Conservation (phyloP, 2,797 vertebrate species). For the Valencia hispanica region DNA sequence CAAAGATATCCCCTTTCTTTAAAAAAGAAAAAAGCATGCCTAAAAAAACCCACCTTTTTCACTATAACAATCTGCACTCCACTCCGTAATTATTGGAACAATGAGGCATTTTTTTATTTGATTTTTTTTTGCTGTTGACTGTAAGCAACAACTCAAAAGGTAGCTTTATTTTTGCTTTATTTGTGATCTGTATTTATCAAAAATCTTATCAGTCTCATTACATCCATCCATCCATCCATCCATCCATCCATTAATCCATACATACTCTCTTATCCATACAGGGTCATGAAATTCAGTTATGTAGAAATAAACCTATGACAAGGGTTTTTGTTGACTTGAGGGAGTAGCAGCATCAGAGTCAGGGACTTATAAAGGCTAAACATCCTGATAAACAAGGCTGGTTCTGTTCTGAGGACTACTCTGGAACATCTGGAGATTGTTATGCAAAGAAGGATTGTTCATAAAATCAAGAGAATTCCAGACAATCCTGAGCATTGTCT, state of each 20-base stretch:
- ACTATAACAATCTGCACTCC: neutral
- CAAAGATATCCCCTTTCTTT: slow-evolving; percentile 40
- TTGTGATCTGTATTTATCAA: neutral
- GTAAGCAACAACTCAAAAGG: neutral
- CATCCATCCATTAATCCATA: neutral
- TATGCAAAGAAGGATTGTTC: no score
- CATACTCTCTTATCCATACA: neutral
- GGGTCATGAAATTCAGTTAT: neutral
- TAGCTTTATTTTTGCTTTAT: neutral
- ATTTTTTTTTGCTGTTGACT: neutral
- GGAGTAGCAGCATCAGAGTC: no score
- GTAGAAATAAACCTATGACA: neutral
- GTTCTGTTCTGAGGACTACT: no score
- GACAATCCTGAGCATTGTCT: no score
- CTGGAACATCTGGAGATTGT: no score
- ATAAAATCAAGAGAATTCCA: no score
- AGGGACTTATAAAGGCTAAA: no score
- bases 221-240: neutral
- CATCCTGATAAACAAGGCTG: no score
- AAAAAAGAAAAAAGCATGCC: slow-evolving; percentile 15
- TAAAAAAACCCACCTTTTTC: neutral
- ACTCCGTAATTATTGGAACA: neutral
- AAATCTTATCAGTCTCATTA: neutral
- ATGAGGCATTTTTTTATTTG: neutral
- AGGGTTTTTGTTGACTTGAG: no score